Conservation (phyloP, 2,888 invertebrate species). For the Doris montereyensis region DNA sequence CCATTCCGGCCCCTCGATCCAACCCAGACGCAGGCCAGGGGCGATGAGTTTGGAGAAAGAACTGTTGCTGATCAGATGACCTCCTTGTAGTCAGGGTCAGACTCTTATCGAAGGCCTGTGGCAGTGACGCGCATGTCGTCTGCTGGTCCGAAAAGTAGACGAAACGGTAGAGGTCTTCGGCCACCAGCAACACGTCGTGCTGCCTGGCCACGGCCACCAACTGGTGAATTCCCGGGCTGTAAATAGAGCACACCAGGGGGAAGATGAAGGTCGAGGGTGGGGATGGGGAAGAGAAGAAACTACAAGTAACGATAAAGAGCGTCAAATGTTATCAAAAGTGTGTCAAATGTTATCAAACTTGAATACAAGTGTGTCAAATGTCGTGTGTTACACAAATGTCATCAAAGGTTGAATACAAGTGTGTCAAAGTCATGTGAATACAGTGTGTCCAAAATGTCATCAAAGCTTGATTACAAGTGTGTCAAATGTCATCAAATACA, state of each 20-base stretch:
- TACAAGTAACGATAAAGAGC: background rate
- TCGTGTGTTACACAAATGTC: too few species aligned
- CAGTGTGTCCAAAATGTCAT: too few species aligned
- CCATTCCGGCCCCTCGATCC: slow-evolving; percentile 77
- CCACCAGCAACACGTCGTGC: slow-evolving; percentile 74
- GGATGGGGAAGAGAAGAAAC: background rate
- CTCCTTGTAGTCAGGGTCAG: slow-evolving; percentile 68
- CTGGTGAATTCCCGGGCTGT: background rate
- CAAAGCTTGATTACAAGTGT: too few species aligned
- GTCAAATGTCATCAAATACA: too few species aligned
- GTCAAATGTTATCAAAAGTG: background rate
- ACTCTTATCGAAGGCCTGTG: slow-evolving; percentile 76
- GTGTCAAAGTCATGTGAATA: too few species aligned
- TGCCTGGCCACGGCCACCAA: slow-evolving; percentile 66
- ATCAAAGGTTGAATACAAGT: too few species aligned
- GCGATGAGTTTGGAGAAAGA: slow-evolving; percentile 80
- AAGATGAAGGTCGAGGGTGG: too few species aligned
- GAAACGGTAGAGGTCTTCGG: slow-evolving; percentile 80
- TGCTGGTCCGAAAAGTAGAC: slow-evolving; percentile 72
- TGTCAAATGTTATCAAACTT: too few species aligned
- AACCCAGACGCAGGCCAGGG: slow-evolving; percentile 79
- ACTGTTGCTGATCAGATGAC: slow-evolving; percentile 79
- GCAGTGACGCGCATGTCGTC: slow-evolving; percentile 74
- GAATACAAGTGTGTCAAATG: too few species aligned
- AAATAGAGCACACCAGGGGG: background rate